Evolutionary conservation across 2,888 invertebrate species (phyloP).

Genomic region (Ctena decussata): DNA sequence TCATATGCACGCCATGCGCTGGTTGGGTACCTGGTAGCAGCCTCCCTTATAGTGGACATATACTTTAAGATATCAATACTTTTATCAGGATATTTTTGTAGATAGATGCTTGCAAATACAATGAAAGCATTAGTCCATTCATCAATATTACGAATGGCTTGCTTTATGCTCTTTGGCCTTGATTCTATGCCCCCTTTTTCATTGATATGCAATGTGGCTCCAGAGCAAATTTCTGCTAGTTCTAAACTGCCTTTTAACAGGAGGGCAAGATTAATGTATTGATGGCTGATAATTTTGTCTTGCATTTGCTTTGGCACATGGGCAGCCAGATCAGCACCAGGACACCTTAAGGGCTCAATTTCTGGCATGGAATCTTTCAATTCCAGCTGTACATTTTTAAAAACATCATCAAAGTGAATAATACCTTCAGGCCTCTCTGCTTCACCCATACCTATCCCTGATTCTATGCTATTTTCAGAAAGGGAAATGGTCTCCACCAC

Average conservation of each 20-base stretch:
- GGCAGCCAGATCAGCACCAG: not conserved
- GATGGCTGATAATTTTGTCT: not conserved
- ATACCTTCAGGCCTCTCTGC: no score
- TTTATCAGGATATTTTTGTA: not conserved
- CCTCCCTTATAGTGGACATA: not conserved
- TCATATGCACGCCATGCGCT: slow-evolving; percentile 18
- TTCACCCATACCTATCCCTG: no score
- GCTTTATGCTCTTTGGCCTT: not conserved
- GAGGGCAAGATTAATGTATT: not conserved
- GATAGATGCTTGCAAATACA: slow-evolving; percentile 5
- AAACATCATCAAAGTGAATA: no score
- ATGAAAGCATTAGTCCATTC: slow-evolving; percentile 10
- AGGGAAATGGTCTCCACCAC: not conserved
- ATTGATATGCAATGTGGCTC: not conserved
- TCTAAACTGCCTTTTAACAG: not conserved
- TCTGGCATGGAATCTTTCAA: no score
- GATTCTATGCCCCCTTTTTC: not conserved
- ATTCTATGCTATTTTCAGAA: no score
- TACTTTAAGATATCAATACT: not conserved
- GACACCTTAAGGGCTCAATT: not conserved
- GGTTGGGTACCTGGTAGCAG: not conserved
- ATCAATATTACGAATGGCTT: slow-evolving; percentile 6
- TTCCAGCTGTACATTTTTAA: no score
- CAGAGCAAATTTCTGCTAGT: not conserved
- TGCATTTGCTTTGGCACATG: not conserved